phyloP scores from a whole-genome alignment of 2,888 invertebrate species.

The Heliothis peltigera region DNA sequence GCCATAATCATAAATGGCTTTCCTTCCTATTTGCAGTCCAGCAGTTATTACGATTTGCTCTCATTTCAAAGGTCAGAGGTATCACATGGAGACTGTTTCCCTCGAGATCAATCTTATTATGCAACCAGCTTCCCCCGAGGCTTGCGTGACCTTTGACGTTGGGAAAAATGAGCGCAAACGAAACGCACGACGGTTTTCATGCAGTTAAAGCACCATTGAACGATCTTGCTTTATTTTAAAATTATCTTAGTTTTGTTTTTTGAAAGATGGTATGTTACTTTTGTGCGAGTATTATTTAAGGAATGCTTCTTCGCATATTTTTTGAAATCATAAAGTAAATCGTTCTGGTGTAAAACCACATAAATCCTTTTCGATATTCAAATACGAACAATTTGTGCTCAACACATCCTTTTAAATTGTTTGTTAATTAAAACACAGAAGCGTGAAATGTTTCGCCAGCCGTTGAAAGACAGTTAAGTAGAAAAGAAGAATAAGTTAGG shows the following conservation, averaged over 20 bases:
- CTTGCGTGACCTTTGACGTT: constrained; percentile 48
- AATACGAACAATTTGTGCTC: neutral
- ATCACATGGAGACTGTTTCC: constrained; percentile 14
- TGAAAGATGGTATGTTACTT: no score
- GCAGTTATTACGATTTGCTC: constrained; percentile 7
- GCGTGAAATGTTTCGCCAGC: constrained; percentile 29
- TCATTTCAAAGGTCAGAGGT: constrained; percentile 19
- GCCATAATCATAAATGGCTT: constrained; percentile 16
- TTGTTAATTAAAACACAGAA: constrained; percentile 16
- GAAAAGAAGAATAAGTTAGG: constrained; percentile 22
- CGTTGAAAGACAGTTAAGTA: constrained; percentile 31
- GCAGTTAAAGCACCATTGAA: constrained; percentile 20
- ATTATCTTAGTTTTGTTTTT: neutral
- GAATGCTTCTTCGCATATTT: no score
- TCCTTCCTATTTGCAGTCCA: constrained; percentile 13
- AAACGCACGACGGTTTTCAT: constrained; percentile 28
- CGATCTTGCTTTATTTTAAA: constrained; percentile 21
- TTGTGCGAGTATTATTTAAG: no score
- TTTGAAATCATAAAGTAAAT: no score
- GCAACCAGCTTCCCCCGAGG: constrained; percentile 26
- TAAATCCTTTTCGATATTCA: no score
- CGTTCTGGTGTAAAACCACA: no score
- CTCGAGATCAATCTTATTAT: constrained; percentile 53
- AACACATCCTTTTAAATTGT: neutral
- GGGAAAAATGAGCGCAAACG: constrained; percentile 39